phyloP scores from a whole-genome alignment of 2,797 vertebrate genomes.

The Serranus cabrilla region DNA sequence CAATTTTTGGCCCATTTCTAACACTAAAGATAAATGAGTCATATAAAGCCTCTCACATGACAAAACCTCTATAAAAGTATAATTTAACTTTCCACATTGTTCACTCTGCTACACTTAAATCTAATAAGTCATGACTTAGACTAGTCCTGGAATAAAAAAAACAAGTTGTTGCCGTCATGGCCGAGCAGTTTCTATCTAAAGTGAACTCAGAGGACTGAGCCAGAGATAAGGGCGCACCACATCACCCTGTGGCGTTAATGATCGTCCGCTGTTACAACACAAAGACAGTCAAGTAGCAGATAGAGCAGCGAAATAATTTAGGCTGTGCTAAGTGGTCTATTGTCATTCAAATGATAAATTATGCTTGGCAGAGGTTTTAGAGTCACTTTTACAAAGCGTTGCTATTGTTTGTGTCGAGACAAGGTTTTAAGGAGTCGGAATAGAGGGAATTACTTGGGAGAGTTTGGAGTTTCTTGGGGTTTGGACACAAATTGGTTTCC shows the following conservation, averaged over 20 bases:
- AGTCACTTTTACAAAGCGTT: conserved; percentile 87
- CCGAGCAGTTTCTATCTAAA: conserved; percentile 74
- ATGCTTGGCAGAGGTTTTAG: conserved; percentile 88
- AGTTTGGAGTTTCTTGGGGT: conserved; percentile 85
- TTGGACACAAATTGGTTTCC: conserved; percentile 85
- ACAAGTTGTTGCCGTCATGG: conserved; percentile 69
- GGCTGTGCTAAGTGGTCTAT: conserved; percentile 86
- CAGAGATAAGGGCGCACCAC: conserved; percentile 80
- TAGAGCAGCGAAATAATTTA: conserved; percentile 86
- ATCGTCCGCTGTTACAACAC: conserved; percentile 83
- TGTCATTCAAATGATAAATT: conserved; percentile 91
- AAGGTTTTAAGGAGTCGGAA: conserved; percentile 83
- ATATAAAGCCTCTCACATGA: conserved; percentile 22
- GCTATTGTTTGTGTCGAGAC: conserved; percentile 87
- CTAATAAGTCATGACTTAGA: conserved; percentile 51
- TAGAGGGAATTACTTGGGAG: conserved; percentile 87
- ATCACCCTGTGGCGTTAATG: conserved; percentile 82
- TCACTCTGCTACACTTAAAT: conserved; percentile 42
- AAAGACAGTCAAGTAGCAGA: conserved; percentile 82
- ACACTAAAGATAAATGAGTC: conserved; percentile 27
- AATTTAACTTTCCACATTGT: conserved; percentile 48
- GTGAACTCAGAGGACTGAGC: conserved; percentile 79
- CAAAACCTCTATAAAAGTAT: conserved; percentile 36
- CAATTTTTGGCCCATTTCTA: conserved; percentile 5
- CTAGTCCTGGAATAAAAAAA: conserved; percentile 38